These are phyloP conservation scores for Rambutsinella grinnellia DNA, from an alignment of 2,888 invertebrate genomes.

Conservation along the genomic window DNA sequence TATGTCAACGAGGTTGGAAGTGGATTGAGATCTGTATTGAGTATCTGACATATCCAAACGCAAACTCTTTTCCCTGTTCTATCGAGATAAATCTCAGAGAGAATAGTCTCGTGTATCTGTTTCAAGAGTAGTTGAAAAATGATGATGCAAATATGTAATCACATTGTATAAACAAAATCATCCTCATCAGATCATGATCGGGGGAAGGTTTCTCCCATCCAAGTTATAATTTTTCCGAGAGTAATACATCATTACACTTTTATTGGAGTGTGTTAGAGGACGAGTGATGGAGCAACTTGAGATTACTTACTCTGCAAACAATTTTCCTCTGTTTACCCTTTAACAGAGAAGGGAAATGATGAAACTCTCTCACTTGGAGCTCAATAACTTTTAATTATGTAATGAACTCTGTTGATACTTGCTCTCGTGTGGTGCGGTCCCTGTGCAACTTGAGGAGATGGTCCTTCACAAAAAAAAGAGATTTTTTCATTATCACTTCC, in stretches of 20 bases:
- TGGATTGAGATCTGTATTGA: no score
- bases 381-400: conserved; percentile 55
- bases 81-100: not conserved
- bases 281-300: conserved; percentile 33
- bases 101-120: not conserved
- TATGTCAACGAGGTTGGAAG: conserved; percentile 4
- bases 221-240: no score
- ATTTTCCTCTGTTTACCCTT: conserved; percentile 47
- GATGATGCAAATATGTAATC: conserved; percentile 44
- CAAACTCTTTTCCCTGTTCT: not conserved
- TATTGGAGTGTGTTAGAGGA: not conserved
- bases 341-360: not conserved
- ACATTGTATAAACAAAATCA: conserved; percentile 41
- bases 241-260: not conserved
- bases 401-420: no score
- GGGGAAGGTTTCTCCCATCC: not conserved
- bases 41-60: no score
- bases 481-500: conserved; percentile 39
- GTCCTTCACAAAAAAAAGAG: no score
- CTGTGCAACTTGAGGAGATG: no score
- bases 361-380: not conserved
- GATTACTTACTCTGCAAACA: conserved; percentile 56
- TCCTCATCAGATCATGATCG: conserved; percentile 11
- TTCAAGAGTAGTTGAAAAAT: conserved; percentile 13
- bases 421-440: no score